These are phyloP conservation scores for Polypterus senegalus DNA, from an alignment of 2,113 vertebrate genomes.

Conservation along the genomic window DNA sequence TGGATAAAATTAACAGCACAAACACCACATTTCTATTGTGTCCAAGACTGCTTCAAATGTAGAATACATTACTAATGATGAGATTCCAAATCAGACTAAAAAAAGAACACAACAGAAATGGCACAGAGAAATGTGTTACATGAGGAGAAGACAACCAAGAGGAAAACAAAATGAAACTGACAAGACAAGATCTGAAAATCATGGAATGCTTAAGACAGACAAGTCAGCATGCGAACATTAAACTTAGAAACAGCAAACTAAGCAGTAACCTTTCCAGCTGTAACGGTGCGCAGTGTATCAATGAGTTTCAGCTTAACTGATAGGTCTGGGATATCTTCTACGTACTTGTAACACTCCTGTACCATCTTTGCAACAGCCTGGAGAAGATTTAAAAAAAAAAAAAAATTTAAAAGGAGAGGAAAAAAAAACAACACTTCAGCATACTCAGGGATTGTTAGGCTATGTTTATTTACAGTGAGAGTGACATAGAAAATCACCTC, in stretches of 20 bases:
- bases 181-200: neutral
- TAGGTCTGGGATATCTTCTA: constrained; percentile 76
- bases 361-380: constrained; percentile 99
- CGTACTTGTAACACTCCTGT: constrained; percentile 90
- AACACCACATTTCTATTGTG: neutral
- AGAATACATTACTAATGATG: neutral
- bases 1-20: neutral
- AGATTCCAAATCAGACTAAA: neutral
- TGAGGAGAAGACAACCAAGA: neutral
- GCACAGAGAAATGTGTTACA: neutral
- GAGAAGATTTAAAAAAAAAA: constrained; percentile 7
- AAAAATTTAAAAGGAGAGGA: neutral
- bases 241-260: constrained; percentile 17
- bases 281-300: constrained; percentile 89
- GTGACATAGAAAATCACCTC: neutral
- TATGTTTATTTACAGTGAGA: neutral
- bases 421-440: neutral
- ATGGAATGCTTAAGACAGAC: neutral
- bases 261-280: constrained; percentile 78
- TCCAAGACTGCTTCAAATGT: neutral
- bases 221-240: neutral
- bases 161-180: neutral
- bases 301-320: constrained; percentile 85
- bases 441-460: neutral
- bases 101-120: neutral